These are phyloP conservation scores for Harpagoxenus sublaevis DNA, from an alignment of 2,888 invertebrate genomes.

Conservation along the genomic window DNA sequence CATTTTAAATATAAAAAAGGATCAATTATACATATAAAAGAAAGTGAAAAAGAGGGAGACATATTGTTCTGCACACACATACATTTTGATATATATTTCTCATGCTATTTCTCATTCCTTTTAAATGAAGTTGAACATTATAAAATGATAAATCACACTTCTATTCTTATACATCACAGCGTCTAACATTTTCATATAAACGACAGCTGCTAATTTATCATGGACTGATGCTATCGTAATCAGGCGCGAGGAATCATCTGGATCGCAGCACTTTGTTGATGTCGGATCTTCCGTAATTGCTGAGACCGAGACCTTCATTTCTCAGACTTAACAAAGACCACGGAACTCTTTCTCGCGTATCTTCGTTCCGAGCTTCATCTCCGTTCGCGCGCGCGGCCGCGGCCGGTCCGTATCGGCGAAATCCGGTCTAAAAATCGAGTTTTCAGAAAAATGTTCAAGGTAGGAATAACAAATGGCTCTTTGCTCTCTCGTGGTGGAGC, in stretches of 20 bases:
- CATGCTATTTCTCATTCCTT: background rate
- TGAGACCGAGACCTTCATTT: slow-evolving; percentile 40
- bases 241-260: slow-evolving; percentile 24
- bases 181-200: slow-evolving; percentile 3
- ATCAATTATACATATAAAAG: background rate
- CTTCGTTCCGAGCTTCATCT: slow-evolving; percentile 25
- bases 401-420: slow-evolving; percentile 41
- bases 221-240: slow-evolving; percentile 12
- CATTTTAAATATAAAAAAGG: background rate
- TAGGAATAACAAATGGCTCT: slow-evolving; percentile 59
- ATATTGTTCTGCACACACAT: background rate
- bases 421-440: slow-evolving; percentile 59
- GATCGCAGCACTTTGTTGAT: slow-evolving; percentile 29
- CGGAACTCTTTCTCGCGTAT: slow-evolving; percentile 9
- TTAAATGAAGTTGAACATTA: background rate
- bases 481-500: slow-evolving; percentile 34
- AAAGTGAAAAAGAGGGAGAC: background rate
- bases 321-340: slow-evolving; percentile 53
- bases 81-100: background rate
- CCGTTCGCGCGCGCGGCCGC: background rate
- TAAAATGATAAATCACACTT: slow-evolving; percentile 15
- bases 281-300: slow-evolving; percentile 46
- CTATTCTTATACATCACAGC: background rate
- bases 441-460: slow-evolving; percentile 59
- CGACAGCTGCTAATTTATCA: slow-evolving; percentile 14